Evolutionary conservation across 2,113 vertebrate genomes (phyloP), one percentile per base, ranked within the genome.

Genomic region (Anthoscopus minutus): DNA sequence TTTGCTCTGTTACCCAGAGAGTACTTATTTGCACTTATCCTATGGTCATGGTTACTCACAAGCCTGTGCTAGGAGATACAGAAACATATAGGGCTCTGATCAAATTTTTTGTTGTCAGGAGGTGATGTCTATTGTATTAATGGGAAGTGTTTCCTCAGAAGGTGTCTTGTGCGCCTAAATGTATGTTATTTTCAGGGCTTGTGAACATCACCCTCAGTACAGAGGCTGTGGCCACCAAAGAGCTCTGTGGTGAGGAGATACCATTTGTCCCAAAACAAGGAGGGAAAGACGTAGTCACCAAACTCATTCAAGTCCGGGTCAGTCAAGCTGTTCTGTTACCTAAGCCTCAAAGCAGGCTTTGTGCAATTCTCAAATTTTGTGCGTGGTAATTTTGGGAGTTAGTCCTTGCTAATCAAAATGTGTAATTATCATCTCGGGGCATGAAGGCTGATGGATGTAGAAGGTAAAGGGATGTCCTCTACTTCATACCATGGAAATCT

Each of bases 261-360:
- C 92, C 86, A 3, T 78, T 96, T 50, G 64, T 97, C 62, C 97
- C 97, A 58, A 40, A 37, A 51, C 89, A 84, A 84, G 97, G 97
- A 69, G 51, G 27, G 80, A 96, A 94, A 62, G 97, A 98, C 48
- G 91, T 5, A 0, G 64, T 97, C 76, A 94, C 80, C 89, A 97
- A 97, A 77, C 42, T 90, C 40, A 94, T 98, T 24, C 76, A 94
- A 69, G 97, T 98, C 67, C 97, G 90, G 96, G 97, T 98, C 73
- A 97, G 97, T 66, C 37, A 64, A 89, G 10, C 4, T 93, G 14
- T 90, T 93, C 45, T 90, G 10, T 78, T 92, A 56, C 37, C 18
- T 74, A 74, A n/a, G 53, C 28, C 50, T 66, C 54, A 45, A 83
- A 73, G 23, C 3, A 35, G 67, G 30, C 20, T 89, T 86, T 86